Conservation (phyloP, 1,140 invertebrate genomes). For the Drosophila novamexicana region DNA sequence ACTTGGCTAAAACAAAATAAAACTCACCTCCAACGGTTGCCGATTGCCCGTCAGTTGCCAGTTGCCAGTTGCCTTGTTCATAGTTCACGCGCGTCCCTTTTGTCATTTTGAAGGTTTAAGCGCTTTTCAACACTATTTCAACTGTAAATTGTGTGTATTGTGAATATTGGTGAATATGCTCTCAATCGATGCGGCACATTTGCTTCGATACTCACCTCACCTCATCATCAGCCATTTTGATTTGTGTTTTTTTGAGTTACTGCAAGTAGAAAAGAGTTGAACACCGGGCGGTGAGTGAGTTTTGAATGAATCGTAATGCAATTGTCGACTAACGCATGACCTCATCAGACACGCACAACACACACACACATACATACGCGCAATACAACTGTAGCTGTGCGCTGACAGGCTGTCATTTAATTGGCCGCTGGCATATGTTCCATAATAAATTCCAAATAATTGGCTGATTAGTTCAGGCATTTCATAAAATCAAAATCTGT, state of each 20-base stretch:
- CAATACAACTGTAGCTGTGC: not conserved
- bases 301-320: constrained; percentile 16
- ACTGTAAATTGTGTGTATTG: constrained; percentile 13
- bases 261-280: constrained; percentile 57
- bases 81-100: not conserved
- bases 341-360: constrained; percentile 33
- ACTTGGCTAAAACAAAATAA: no score
- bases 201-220: constrained; percentile 89
- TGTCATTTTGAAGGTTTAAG: constrained; percentile 7
- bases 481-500: not conserved
- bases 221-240: constrained; percentile 94
- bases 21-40: constrained; percentile 27
- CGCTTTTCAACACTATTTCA: constrained; percentile 20
- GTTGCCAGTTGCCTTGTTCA: not conserved
- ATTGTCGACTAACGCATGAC: constrained; percentile 32
- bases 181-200: not conserved
- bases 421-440: constrained; percentile 22
- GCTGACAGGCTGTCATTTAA: constrained; percentile 28
- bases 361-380: no score
- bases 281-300: constrained; percentile 29
- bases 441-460: constrained; percentile 50
- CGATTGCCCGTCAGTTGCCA: not conserved
- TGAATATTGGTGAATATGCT: not conserved
- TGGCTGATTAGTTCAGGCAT: constrained; percentile 11
- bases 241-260: constrained; percentile 84